A percentile compares a stretch with the other conserved stretches of the same genome.
Evolutionary conservation across 2,888 invertebrate species (phyloP).

Genomic region (Eupithecia pulchellata): DNA sequence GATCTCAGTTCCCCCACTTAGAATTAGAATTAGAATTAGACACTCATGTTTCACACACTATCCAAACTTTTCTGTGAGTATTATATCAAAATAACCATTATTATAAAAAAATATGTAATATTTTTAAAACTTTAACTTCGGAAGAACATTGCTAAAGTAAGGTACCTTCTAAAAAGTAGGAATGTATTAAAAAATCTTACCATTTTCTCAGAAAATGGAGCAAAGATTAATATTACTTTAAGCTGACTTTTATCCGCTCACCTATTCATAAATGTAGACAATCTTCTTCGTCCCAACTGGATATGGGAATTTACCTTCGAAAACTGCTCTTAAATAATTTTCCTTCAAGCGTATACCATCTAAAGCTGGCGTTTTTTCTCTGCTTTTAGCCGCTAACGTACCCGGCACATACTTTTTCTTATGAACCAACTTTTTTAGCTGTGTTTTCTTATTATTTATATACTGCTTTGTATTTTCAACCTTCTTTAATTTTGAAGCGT

Average conservation of each 20-base stretch:
- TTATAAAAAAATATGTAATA: no score
- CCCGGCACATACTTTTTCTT: background rate
- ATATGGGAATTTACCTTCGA: slow-evolving; percentile 50
- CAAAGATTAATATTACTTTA: background rate
- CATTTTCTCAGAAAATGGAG: background rate
- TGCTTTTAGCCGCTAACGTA: slow-evolving; percentile 7
- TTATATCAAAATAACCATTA: no score
- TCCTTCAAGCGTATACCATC: slow-evolving; percentile 41
- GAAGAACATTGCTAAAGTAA: background rate
- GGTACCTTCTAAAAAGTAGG: background rate
- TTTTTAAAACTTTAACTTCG: no score
- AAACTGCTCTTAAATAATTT: slow-evolving; percentile 46
- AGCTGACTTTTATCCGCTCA: background rate
- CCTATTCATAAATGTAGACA: slow-evolving; percentile 42
- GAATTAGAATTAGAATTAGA: no score
- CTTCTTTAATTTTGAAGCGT: background rate
- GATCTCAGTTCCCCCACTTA: no score
- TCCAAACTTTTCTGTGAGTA: background rate
- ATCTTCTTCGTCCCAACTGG: slow-evolving; percentile 49
- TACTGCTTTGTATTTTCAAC: background rate
- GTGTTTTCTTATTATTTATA: background rate
- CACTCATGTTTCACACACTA: no score
- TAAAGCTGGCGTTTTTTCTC: slow-evolving; percentile 38
- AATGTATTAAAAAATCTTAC: background rate
- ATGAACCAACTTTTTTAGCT: background rate